Base-by-base conservation (phyloP, 37 sponge, comb jelly and placozoan genomes). In the Hormiphora californensis region DNA sequence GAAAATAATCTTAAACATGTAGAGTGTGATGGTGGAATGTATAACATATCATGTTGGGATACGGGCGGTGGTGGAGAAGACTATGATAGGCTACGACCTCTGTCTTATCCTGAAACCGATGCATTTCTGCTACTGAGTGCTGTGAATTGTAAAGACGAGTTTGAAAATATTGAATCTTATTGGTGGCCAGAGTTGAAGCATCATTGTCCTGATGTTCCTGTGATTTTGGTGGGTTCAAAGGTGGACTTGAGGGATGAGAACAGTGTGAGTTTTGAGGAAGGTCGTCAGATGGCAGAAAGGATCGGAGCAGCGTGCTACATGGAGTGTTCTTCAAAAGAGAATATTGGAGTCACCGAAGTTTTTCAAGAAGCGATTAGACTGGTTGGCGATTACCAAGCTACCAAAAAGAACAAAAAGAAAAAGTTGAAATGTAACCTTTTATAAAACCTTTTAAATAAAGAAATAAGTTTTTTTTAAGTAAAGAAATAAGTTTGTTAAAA, bases 11-110 rank as follows among this genome's bases (percentile, higher is more conserved):
- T 1, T 0, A 40, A 23, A 32, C 46, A 73, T 5, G 81, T 17
- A 23, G 46, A 41, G 43, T 43, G 40, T 9, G 44, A 73, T 15
- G 81, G 44, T 3, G 25, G 25, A 19, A 7, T 30, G 4, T 39
- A 15, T 41, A 40, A 41, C 0, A 23, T 73, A 19, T 5, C 23
- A 22, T 36, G 35, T 73, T 73, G 32, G 32, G 81, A 73, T 40
- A 37, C 81, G 1, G n/a, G n/a, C n/a, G 81, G 81, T 7, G 81
- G 81, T 4, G 81, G 44, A 40, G 81, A 73, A 41, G 81, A 73
- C 43, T 73, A 73, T 40, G 27, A 39, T 19, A 37, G 81, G 35
- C 43, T 73, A 28, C 32, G 81, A 15, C 81, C 81, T 28, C 23
- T 73, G 5, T n/a, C 17, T 22, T 73, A 73, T 33, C 81, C 81